Conservation (phyloP, 2,888 invertebrate species). For the Xanthia togata region DNA sequence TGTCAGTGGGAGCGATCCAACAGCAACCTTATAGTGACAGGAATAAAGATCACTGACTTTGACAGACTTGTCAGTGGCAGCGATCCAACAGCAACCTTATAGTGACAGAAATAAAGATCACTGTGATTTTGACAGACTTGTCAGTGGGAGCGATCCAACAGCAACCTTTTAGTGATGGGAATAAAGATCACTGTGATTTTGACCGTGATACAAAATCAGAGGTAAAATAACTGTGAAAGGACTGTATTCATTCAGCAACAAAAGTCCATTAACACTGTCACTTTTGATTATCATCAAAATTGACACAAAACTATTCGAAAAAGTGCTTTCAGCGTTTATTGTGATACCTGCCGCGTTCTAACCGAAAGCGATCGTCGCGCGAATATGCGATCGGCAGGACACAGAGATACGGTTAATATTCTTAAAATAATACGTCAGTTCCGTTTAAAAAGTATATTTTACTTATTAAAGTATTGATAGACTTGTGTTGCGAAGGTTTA, state of each 20-base stretch:
- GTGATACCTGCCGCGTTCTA: not conserved
- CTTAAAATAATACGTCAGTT: not conserved
- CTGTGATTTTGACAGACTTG: not conserved
- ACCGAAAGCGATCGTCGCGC: not conserved
- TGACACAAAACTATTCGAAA: not conserved
- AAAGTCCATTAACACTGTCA: conserved; percentile 5
- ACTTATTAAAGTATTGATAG: conserved; percentile 5
- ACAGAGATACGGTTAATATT: not conserved
- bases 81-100: not conserved
- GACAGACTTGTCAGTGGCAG: not conserved
- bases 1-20: too few relatives aligned
- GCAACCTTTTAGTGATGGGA: not conserved
- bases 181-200: not conserved
- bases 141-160: not conserved
- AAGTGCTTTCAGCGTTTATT: not conserved
- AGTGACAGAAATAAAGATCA: too few relatives aligned
- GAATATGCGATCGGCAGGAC: not conserved
- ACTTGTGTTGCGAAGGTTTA: conserved; percentile 5
- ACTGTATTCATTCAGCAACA: conserved; percentile 15
- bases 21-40: not conserved
- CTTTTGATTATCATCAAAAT: conserved; percentile 4
- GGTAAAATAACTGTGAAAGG: not conserved
- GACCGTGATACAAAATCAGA: not conserved
- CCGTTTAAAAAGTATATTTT: not conserved
- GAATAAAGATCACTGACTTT: not conserved